Base-by-base conservation (phyloP, 2,113 vertebrate genomes). In the Zapus hudsonius region DNA sequence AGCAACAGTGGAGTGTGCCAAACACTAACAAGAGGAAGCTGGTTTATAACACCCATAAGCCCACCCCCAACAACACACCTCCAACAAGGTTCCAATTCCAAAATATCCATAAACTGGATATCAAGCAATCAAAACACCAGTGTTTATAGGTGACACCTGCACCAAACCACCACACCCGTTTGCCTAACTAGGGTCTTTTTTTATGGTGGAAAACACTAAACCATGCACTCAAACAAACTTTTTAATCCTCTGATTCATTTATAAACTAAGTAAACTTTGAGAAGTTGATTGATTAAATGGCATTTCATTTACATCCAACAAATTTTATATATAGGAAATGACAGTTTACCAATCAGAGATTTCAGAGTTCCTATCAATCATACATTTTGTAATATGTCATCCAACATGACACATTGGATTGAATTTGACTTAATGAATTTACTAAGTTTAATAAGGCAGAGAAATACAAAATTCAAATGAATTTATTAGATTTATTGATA, bases 291-390 rank as follows among this genome's bases (percentile, higher is more conserved):
- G 13, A 87, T 76, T 84, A 93, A 88, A 20, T 85, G 15, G 9
- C 33, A 72, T 82, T 81, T 55, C 33, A 90, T 80, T 67, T 83
- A 36, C 66, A 80, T 75, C 7, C 2, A 31, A 75, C n/a, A 83
- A 92, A 33, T 47, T 85, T 27, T 84, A 31, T 19, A 29, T 13
- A 72, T 19, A 22, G 25, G 0, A 47, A 95, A 36, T 59, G 63
- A 52, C 36, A 59, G 7, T 40, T 91, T 73, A 59, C 0, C 40
- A 80, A 40, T 95, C 11, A 52, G 52, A 52, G 52, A 15, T 52
- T 52, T 52, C 47, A 94, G 44, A 82, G 84, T 61, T 90, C 42
- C 55, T 19, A 80, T 91, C 63, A 89, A 17, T 91, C 72, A 85
- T 0, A 20, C 0, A 36, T 52, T 29, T 5, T 84, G 3, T 38